Evolutionary conservation across 2,888 invertebrate genomes (phyloP).

Genomic region (Rhingia rostrata): DNA sequence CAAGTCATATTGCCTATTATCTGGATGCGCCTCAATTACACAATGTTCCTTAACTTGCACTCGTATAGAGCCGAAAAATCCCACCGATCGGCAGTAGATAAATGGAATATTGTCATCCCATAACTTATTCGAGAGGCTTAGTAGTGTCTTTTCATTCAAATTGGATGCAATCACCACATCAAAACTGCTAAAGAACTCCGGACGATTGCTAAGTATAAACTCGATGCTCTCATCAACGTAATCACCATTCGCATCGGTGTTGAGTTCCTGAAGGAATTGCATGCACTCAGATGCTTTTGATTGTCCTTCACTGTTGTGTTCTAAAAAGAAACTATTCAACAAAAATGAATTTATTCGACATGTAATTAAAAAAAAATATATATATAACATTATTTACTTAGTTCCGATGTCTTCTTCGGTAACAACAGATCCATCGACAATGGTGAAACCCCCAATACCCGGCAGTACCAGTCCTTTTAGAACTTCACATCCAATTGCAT

Average conservation of each 20-base stretch:
- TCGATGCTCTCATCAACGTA: constrained; percentile 95
- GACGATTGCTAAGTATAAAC: constrained; percentile 91
- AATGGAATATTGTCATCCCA: constrained; percentile 95
- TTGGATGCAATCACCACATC: constrained; percentile 87
- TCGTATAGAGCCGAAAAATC: constrained; percentile 95
- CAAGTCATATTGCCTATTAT: constrained; percentile 93
- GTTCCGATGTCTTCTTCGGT: constrained; percentile 96
- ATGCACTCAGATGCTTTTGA: constrained; percentile 93
- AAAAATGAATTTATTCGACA: not conserved
- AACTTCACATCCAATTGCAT: constrained; percentile 96
- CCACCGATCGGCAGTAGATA: constrained; percentile 93
- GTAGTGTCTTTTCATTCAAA: constrained; percentile 84
- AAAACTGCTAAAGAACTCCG: constrained; percentile 94
- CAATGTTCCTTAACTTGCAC: constrained; percentile 93
- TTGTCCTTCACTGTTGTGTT: constrained; percentile 90
- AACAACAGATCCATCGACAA: constrained; percentile 93
- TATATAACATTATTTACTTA: constrained; percentile 87
- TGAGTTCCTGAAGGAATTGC: constrained; percentile 92
- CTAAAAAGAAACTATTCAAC: constrained; percentile 92
- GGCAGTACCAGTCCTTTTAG: constrained; percentile 97
- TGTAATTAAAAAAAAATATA: not conserved
- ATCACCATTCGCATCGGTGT: constrained; percentile 96
- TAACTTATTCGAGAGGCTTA: constrained; percentile 89
- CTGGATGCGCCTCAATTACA: constrained; percentile 97
- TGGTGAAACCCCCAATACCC: constrained; percentile 95